Conservation (phyloP, 1,140 invertebrate genomes). For the Metopolophium dirhodum region DNA sequence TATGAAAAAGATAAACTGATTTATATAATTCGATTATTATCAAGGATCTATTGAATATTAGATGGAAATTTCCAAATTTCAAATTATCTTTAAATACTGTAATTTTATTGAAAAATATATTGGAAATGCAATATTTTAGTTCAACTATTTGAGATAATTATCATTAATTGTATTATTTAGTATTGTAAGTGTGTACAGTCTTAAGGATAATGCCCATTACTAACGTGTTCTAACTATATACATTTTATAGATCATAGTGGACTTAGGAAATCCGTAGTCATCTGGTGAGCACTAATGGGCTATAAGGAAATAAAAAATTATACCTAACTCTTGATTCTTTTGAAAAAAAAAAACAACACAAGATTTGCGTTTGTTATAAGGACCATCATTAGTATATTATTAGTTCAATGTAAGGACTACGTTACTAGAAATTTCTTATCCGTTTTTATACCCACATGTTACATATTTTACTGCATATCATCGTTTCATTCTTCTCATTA, state of each 20-base stretch:
- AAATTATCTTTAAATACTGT: background rate
- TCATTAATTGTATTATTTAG: background rate
- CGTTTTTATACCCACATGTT: background rate
- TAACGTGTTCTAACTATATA: background rate
- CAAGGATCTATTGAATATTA: background rate
- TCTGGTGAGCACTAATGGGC: background rate
- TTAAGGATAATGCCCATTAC: background rate
- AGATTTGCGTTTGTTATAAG: slow-evolving; percentile 55
- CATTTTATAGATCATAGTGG: background rate
- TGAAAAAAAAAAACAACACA: background rate
- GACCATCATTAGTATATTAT: slow-evolving; percentile 49
- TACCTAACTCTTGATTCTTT: background rate
- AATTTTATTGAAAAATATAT: background rate
- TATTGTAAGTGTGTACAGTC: slow-evolving; percentile 17
- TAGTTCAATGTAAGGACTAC: slow-evolving; percentile 28
- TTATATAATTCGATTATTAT: background rate
- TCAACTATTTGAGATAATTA: background rate
- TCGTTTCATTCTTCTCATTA: background rate
- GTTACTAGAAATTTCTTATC: background rate
- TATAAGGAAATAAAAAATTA: background rate
- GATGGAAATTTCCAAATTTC: background rate
- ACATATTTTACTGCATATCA: background rate
- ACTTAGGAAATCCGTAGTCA: background rate
- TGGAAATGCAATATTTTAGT: background rate
- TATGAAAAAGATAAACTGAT: background rate